Evolutionary conservation across 2,888 invertebrate species (phyloP).

Genomic region (Clitarchus hookeri): DNA sequence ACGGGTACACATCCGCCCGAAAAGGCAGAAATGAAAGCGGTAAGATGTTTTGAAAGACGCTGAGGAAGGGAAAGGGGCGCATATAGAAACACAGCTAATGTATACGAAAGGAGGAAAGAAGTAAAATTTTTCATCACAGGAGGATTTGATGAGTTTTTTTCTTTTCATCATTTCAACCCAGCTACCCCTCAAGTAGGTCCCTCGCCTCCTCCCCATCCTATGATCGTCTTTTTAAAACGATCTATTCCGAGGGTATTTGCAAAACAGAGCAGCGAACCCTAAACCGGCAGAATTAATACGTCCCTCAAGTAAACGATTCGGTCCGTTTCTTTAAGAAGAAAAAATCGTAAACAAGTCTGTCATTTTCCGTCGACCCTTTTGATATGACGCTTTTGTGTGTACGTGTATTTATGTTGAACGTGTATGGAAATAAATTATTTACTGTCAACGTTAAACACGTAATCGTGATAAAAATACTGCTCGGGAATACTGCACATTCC

Average conservation of each 20-base stretch:
- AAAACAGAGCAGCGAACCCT: not conserved
- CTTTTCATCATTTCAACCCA: not conserved
- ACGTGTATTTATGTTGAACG: too few relatives aligned
- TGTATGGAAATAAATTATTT: too few relatives aligned
- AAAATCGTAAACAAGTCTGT: not conserved
- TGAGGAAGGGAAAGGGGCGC: not conserved
- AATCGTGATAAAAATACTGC: too few relatives aligned
- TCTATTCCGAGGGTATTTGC: not conserved
- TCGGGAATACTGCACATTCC: too few relatives aligned
- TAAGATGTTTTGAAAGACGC: constrained; percentile 22
- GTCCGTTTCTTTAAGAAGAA: not conserved
- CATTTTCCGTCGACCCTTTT: not conserved
- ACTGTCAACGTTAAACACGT: too few relatives aligned
- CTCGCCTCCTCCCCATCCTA: too few relatives aligned
- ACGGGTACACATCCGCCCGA: constrained; percentile 10
- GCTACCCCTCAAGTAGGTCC: too few relatives aligned
- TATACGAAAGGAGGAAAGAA: not conserved
- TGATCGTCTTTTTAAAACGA: not conserved
- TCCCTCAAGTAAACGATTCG: not conserved
- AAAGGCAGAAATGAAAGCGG: not conserved
- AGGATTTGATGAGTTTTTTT: constrained; percentile 25
- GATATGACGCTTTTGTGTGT: not conserved
- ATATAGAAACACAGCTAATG: not conserved
- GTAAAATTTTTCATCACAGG: constrained; percentile 11
- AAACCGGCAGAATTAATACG: constrained; percentile 8